Base-by-base conservation (phyloP, 1,140 invertebrate genomes). In the Drosophila bipectinata region DNA sequence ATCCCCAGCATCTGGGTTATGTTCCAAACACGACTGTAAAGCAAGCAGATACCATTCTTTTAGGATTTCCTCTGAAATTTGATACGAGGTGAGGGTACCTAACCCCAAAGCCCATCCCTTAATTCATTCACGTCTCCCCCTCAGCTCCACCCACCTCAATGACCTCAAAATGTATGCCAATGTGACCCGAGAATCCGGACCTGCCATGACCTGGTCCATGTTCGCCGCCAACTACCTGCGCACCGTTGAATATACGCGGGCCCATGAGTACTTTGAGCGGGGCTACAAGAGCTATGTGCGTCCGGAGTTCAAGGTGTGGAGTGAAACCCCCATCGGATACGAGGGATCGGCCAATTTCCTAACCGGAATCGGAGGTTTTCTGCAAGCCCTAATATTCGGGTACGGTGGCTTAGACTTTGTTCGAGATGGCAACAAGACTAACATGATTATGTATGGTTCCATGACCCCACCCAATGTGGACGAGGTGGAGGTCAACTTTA, bases 161-260 rank as follows among this genome's bases (percentile, higher is more conserved):
- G 93, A 94, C 62, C 73, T 94, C 18, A 71, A 88, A 0, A 92
- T 93, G 69, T 94, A 94, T 85, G 93, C 92, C 47, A 87, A 92
- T 3, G 92, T 93, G 1, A 94, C 93, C 0, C 90, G 94, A 0
- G 72, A 77, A 39, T 92, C 71, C 3, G 94, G 93, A 0, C 93
- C 93, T 4, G 93, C 94, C 0, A 94, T 94, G 93, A 94, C 93
- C 0, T 94, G 93, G 93, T 92, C 93, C 45, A 94, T 94, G 93
- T 93, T 94, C 68, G 82, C 93, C 0, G 91, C 93, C 0, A 93
- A 93, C 9, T 92, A 93, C 67, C 55, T 94, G 5, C 77, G 84
- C 3, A 48, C 93, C 4, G 78, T 71, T 1, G 91, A 93, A 52
- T 53, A 79, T 0, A 49, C 64, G 0, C 77, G 90, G 18, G 93